Evolutionary conservation across 2,113 vertebrate genomes (phyloP), one percentile per base, ranked within the genome.

Genomic region (Forbesichthys papilliferus): DNA sequence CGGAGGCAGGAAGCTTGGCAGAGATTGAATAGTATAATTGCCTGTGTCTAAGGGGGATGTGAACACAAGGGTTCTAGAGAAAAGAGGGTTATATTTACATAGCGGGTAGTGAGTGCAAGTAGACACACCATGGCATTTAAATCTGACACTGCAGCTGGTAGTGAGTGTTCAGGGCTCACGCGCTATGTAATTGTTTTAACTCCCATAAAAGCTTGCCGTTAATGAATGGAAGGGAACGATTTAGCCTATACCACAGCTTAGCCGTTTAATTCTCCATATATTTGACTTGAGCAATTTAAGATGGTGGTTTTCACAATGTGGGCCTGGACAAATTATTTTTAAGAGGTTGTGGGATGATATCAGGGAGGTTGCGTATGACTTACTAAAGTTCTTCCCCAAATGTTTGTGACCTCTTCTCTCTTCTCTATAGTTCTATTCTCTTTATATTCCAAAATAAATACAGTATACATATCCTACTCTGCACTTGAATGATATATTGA

Each of bases 51-150:
- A 80, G 72, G 78, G 79, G 81, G 74, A 73, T 33, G 59, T 68
- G 68, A 69, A 63, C 64, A 79, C 9, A 54, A 84, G 82, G 71
- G 83, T 75, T 68, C 86, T 87, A 71, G 73, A 83, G 71, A 84
- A 64, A 77, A 86, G 79, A 83, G 82, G 85, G 81, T 84, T 73
- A 69, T 82, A 87, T 88, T 89, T 86, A 84, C 81, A 77, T 72
- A 71, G 75, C 58, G 79, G 52, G 64, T 53, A 75, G 71, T 18
- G 71, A 70, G 68, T 51, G 3, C 0, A 56, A 61, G 72, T 69
- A 65, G 72, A 72, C 73, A 73, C 79, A 73, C 66, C 81, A 69
- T 11, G n/a, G 69, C 65, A 78, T 80, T 87, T 86, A 84, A 78
- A 73, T 74, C 3, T 72, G 82, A 80, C 69, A 74, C 62, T 10